Base-by-base conservation (phyloP, 2,113 vertebrate species). In the Dolichallabes microphthalmus region DNA sequence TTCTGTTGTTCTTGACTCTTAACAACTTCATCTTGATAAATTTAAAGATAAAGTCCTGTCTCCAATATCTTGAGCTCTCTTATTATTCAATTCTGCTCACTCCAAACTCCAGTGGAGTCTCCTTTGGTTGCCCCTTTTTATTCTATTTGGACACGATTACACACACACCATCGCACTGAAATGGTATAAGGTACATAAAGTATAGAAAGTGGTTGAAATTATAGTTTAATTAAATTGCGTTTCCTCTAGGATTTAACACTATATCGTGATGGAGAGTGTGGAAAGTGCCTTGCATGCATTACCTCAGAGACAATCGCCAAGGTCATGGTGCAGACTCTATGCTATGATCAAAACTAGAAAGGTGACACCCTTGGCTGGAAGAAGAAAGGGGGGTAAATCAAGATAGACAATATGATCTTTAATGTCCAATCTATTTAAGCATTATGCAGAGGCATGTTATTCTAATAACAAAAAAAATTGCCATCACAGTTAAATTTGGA, bases 211-310 rank as follows among this genome's bases (percentile, higher is more conserved):
- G n/a, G n/a, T n/a, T n/a, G n/a, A n/a, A n/a, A n/a, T n/a, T n/a
- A n/a, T n/a, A n/a, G n/a, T n/a, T n/a, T n/a, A n/a, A n/a, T n/a
- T n/a, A n/a, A n/a, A n/a, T n/a, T n/a, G n/a, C n/a, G n/a, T n/a
- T n/a, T n/a, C n/a, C 52, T 58, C 50, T 52, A 58, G 82, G 69
- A 81, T 50, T 85, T 32, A 77, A 74, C 71, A 12, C 30, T 81
- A 27, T 84, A 66, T 50, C 77, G n/a, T 79, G 12, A 35, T 60
- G 35, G 69, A 32, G 27, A 84, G 52, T 85, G 10, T 35, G 32
- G 19, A 82, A 61, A 61, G 76, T 35, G 64, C 68, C 45, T 84
- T 80, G 61, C 64, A 88, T 50, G 45, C 66, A 86, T 83, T 88
- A 88, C 84, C 81, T 74, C 50, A 83, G 45, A 76, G 74, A 83